These are phyloP conservation scores for Heliconius sara DNA, from an alignment of 2,888 invertebrate species.

Conservation along the genomic window DNA sequence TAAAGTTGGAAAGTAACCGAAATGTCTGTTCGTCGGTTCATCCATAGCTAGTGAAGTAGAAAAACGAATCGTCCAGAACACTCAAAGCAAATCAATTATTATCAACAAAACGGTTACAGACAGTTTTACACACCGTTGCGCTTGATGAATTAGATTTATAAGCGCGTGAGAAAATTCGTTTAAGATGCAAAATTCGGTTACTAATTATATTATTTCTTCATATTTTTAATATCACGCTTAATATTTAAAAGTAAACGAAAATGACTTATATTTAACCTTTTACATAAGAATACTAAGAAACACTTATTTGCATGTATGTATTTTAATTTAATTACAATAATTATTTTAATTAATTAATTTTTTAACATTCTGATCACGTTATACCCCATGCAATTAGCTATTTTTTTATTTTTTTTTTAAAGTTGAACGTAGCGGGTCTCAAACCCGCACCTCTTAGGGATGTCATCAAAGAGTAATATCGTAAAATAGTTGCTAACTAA, in stretches of 20 bases:
- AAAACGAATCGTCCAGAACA: conserved; percentile 31
- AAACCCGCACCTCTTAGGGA: too few relatives aligned
- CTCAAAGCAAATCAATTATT: conserved; percentile 43
- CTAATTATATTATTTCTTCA: too few relatives aligned
- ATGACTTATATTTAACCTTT: not conserved
- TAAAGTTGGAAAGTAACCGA: conserved; percentile 3
- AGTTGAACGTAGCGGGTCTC: too few relatives aligned
- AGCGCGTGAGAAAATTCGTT: not conserved
- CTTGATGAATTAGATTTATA: conserved; percentile 1
- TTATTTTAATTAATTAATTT: too few relatives aligned
- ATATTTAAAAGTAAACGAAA: not conserved
- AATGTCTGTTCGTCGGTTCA: not conserved
- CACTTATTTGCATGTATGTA: not conserved
- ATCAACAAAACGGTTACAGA: conserved; percentile 27
- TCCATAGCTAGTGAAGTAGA: conserved; percentile 33
- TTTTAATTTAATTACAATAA: not conserved
- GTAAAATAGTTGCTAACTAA: not conserved
- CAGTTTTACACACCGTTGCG: conserved; percentile 23
- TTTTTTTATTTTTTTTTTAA: too few relatives aligned
- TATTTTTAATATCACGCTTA: too few relatives aligned
- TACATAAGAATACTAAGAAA: not conserved
- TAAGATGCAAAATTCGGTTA: not conserved
- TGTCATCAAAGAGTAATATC: not conserved
- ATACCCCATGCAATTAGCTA: too few relatives aligned
- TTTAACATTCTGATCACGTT: too few relatives aligned